phyloP scores from a whole-genome alignment of 2,888 invertebrate genomes.

The Nephrotoma flavescens region DNA sequence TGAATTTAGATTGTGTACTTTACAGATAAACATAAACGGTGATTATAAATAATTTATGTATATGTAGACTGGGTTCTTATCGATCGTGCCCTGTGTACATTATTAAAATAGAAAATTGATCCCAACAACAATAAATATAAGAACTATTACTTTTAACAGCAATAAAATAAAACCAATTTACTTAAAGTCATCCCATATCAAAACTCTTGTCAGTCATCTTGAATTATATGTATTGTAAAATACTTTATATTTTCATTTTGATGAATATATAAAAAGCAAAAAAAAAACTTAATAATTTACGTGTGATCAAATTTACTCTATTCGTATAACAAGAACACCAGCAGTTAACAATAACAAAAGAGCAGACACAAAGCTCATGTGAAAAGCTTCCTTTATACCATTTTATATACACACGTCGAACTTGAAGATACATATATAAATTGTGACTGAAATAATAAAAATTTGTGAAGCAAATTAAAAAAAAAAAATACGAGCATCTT shows the following conservation, averaged over 20 bases:
- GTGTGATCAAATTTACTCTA: not conserved
- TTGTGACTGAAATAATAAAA: not conserved
- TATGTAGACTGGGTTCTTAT: too few relatives aligned
- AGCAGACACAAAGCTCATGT: not conserved
- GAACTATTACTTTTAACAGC: not conserved
- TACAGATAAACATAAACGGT: too few relatives aligned
- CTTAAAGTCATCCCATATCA: not conserved
- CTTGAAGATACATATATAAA: not conserved
- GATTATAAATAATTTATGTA: too few relatives aligned
- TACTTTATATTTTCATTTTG: not conserved
- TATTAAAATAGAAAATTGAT: too few relatives aligned
- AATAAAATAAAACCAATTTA: not conserved
- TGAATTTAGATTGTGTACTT: too few relatives aligned
- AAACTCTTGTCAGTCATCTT: not conserved
- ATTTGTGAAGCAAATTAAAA: not conserved
- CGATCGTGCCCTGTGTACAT: too few relatives aligned
- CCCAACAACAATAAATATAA: not conserved
- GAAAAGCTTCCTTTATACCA: not conserved
- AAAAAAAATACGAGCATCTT: not conserved
- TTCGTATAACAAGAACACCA: not conserved
- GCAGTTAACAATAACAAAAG: not conserved
- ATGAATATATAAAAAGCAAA: not conserved
- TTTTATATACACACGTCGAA: not conserved
- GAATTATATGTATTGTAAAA: not conserved
- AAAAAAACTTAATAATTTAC: not conserved